Conservation (phyloP, 2,888 invertebrate species). For the Lissocephala sabroskyi region DNA sequence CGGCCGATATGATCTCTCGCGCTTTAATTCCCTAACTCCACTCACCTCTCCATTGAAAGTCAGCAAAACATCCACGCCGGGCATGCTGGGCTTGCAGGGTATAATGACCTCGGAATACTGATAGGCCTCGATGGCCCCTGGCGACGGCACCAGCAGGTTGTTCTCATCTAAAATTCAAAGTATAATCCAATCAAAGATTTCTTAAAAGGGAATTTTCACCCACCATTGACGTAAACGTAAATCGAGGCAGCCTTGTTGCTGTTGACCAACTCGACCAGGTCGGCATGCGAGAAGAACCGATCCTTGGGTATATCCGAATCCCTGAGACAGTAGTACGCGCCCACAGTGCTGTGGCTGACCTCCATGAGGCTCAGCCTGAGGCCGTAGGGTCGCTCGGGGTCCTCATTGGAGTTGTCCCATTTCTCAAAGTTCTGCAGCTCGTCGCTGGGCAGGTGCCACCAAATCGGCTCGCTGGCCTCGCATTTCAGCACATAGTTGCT, state of each 20-base stretch:
- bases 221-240: slow-evolving; percentile 76
- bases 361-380: slow-evolving; percentile 73
- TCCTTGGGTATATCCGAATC: slow-evolving; percentile 27
- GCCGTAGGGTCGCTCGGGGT: slow-evolving; percentile 68
- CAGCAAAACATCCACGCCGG: slow-evolving; percentile 74
- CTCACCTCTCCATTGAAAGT: slow-evolving; percentile 70
- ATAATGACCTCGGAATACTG: slow-evolving; percentile 74
- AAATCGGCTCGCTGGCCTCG: slow-evolving; percentile 70
- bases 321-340: slow-evolving; percentile 76
- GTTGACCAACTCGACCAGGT: slow-evolving; percentile 64
- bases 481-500: slow-evolving; percentile 72
- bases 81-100: slow-evolving; percentile 79
- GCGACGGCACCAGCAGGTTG: slow-evolving; percentile 71
- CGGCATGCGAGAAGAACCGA: slow-evolving; percentile 45
- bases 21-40: too few species aligned
- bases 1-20: too few species aligned
- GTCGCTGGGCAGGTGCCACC: slow-evolving; percentile 60
- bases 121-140: slow-evolving; percentile 64
- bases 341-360: slow-evolving; percentile 74
- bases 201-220: too few species aligned
- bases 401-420: slow-evolving; percentile 39
- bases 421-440: slow-evolving; percentile 23
- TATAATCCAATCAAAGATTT: too few species aligned
- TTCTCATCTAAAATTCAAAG: too few species aligned
- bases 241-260: slow-evolving; percentile 70